phyloP scores from a whole-genome alignment of 1,140 invertebrate species.

The Drosophila yakuba region DNA sequence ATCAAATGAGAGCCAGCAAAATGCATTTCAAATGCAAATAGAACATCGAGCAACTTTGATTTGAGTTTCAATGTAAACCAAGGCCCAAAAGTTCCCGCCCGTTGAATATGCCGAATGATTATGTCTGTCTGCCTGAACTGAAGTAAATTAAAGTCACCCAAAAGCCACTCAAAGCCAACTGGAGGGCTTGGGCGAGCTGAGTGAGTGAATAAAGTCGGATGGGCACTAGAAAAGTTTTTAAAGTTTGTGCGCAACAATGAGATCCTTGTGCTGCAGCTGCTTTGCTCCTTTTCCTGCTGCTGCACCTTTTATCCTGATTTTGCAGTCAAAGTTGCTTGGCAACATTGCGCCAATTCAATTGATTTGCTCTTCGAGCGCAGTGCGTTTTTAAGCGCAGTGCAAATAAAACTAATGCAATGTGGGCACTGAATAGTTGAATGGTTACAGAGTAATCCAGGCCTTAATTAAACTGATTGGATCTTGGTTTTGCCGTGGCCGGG shows the following conservation, averaged over 20 bases:
- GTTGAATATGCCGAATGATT: constrained; percentile 62
- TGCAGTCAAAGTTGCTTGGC: constrained; percentile 57
- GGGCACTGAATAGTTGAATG: constrained; percentile 49
- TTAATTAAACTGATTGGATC: constrained; percentile 68
- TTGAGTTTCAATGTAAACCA: constrained; percentile 36
- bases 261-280: constrained; percentile 28
- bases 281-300: constrained; percentile 15
- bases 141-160: constrained; percentile 69
- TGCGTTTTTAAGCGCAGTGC: constrained; percentile 64
- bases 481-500: constrained; percentile 1
- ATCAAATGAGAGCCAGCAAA: constrained; percentile 6
- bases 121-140: constrained; percentile 37
- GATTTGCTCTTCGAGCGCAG: constrained; percentile 62
- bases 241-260: constrained; percentile 68
- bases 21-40: constrained; percentile 49
- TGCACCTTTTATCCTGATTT: constrained; percentile 53
- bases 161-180: constrained; percentile 73
- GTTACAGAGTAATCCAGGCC: constrained; percentile 14
- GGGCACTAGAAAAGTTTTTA: constrained; percentile 63
- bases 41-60: constrained; percentile 39
- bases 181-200: constrained; percentile 14
- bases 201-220: constrained; percentile 47
- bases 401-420: constrained; percentile 72
- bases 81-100: constrained; percentile 35
- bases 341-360: constrained; percentile 71